These are phyloP conservation scores for Frieseomelitta varia DNA, from an alignment of 1,140 invertebrate species.

Conservation along the genomic window DNA sequence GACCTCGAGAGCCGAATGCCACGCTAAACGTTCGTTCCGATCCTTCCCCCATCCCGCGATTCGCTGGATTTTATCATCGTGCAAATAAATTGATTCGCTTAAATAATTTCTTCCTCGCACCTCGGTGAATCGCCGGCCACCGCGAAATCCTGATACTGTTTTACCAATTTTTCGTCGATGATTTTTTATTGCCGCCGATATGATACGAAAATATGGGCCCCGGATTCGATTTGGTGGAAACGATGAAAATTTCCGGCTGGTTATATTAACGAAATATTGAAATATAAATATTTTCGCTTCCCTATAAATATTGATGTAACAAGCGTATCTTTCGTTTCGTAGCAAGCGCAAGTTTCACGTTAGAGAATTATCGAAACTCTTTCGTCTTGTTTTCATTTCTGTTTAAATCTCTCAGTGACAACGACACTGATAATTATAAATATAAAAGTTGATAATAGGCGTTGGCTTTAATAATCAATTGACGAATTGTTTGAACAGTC, in stretches of 20 bases:
- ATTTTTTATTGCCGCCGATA: neutral
- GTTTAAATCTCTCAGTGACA: too few species aligned
- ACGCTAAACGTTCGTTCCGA: neutral
- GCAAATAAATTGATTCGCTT: constrained; percentile 6
- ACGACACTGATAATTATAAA: too few species aligned
- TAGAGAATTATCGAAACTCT: too few species aligned
- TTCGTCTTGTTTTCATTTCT: too few species aligned
- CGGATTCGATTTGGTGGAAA: neutral
- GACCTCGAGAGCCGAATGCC: neutral
- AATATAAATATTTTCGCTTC: too few species aligned
- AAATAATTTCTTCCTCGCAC: neutral
- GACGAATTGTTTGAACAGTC: too few species aligned
- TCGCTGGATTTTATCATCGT: neutral
- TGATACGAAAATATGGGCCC: neutral
- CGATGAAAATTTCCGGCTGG: neutral
- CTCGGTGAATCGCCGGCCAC: neutral
- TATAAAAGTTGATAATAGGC: too few species aligned
- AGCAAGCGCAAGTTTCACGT: too few species aligned
- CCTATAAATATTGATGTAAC: too few species aligned
- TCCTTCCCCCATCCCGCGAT: too few species aligned
- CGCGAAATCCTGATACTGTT: neutral
- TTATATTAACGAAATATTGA: neutral
- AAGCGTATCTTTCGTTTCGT: too few species aligned
- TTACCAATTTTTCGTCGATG: neutral
- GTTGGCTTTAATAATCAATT: too few species aligned